Base-by-base conservation (phyloP, 2,888 invertebrate genomes). In the Dysmachus trigonus region DNA sequence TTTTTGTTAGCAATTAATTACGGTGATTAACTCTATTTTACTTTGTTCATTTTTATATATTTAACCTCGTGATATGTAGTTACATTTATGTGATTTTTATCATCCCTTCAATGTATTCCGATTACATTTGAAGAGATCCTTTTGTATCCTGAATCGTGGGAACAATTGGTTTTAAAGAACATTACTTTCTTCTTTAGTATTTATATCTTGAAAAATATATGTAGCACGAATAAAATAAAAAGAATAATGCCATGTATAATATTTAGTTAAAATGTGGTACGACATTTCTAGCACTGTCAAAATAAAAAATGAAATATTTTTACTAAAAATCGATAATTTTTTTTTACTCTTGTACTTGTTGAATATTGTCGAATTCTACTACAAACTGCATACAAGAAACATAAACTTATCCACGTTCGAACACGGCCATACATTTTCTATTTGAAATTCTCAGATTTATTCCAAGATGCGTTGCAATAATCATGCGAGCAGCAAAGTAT, bases 1-100 rank as follows among this genome's bases (percentile, higher is more conserved):
- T 62, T 62, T 62, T 93, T 71, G 87, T 89, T 35, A 89, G 86
- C 86, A 88, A 88, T 87, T 88, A 53, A 76, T 62, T 62, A 62
- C 18, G 62, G 18, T 51, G 18, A 62, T 22, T 18, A 62, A 62
- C 62, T 62, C 62, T 62, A 62, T 62, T 62, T 62, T 62, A 62
- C 10, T 62, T 18, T 3, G 27, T 18, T 62, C 6, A 53, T 85
- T 33, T 71, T 71, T 13, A 41, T 73, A 31, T 35, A 74, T 74
- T 35, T 74, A 35, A 15, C 33, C 35, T 74, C 22, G 31, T 53
- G 27, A 53, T 31, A 53, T 53, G 15, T 38, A 31, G n/a, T 83
- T 83, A 33, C n/a, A 35, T 71, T 27, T 47, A 33, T 72, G 30
- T 33, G 33, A 62, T 62, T 62, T n/a, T 62, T 62, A 13, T 62